Evolutionary conservation across 2,797 vertebrate species (phyloP), one percentile per base, ranked within the genome.

Genomic region (Sitta carolinensis): DNA sequence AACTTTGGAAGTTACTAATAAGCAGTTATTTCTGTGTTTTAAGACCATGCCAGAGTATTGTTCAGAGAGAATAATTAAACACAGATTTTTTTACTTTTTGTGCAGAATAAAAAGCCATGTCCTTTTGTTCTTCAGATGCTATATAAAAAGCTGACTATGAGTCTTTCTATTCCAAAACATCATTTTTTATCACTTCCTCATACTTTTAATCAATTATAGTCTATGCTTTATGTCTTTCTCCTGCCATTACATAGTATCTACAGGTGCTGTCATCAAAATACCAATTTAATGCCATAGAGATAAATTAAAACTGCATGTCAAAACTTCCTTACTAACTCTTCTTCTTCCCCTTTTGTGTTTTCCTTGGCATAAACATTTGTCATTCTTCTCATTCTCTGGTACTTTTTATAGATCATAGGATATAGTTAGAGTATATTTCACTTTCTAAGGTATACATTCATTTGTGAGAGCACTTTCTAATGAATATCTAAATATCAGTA

Each of bases 31-130:
- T 90, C 77, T 67, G 10, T 55, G 30, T 69, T 87, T 95, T 66
- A 66, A 69, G 85, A 76, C 76, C 43, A 54, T 57, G 32, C 47
- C 62, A 76, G 51, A 77, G 14, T 73, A 84, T 84, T 94, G 34
- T 89, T 91, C 70, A 87, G 82, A 87, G n/a, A 55, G 23, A 66
- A 76, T 88, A 82, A 93, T 91, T 40, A 94, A 88, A 18, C 32
- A 70, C 36, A 90, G 48, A 38, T 76, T 95, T 93, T 19, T 86
- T 81, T 52, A 52, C 15, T 59, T 75, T 43, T 47, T 76, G 55
- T 38, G 22, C 22, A 82, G 70, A 84, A 78, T 73, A 72, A 69
- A 88, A 92, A 52, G 3, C 27, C 43, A 21, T 17, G 29, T 69
- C 29, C 40, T 83, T 82, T 47, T 84, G 57, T 29, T 87, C 34